phyloP scores from a whole-genome alignment of 2,888 invertebrate genomes.

The Limnephilus auricula region DNA sequence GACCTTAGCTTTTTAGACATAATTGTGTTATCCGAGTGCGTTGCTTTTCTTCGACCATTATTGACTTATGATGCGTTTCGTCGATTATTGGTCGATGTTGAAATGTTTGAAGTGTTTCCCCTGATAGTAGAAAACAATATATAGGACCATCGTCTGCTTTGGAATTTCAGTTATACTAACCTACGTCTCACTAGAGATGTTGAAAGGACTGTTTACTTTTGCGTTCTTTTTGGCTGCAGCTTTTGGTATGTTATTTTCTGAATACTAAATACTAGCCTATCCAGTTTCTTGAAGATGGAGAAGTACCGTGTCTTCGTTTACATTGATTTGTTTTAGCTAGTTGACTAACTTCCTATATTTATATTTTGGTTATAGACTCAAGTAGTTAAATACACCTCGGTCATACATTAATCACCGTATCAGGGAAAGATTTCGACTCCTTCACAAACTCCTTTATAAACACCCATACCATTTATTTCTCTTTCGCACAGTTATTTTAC shows the following conservation, averaged over 20 bases:
- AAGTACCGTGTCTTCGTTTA: background rate
- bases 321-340: background rate
- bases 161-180: background rate
- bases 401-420: too few relatives aligned
- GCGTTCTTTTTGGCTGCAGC: background rate
- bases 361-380: background rate
- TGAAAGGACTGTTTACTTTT: background rate
- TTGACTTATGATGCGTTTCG: background rate
- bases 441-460: too few relatives aligned
- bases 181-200: background rate
- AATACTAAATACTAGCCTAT: background rate
- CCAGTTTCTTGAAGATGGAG: background rate
- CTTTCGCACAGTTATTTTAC: too few relatives aligned
- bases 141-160: background rate
- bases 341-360: background rate
- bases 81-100: too few relatives aligned
- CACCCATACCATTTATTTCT: too few relatives aligned
- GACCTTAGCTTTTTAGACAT: too few relatives aligned
- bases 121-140: background rate
- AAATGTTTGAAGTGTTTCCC: background rate
- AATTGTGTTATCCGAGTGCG: too few relatives aligned
- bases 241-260: background rate
- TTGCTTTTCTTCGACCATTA: background rate
- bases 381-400: too few relatives aligned
- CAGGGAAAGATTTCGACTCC: too few relatives aligned